Percentiles rank a stretch among this genome's conserved stretches.
Evolutionary conservation across 2,797 vertebrate genomes (phyloP).

Genomic region (Acipenser ruthenus): DNA sequence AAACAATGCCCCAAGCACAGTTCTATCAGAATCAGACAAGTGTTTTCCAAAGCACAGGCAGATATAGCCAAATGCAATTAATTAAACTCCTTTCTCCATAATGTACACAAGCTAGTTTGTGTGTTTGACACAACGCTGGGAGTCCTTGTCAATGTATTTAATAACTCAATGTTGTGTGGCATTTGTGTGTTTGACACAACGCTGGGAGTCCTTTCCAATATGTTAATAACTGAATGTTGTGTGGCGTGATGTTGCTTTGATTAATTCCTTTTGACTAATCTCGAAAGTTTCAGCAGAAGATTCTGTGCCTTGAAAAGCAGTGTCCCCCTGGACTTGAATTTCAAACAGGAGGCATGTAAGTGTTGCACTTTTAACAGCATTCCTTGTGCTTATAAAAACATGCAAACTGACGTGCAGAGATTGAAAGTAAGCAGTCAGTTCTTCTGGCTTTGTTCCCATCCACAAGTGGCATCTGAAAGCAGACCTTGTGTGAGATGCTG

Average conservation of each 20-base stretch:
- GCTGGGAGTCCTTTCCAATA: too few relatives aligned
- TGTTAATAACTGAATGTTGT: background rate
- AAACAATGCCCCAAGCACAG: too few relatives aligned
- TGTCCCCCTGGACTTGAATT: slow-evolving; percentile 6
- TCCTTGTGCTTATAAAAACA: slow-evolving; percentile 58
- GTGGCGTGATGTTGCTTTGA: slow-evolving; percentile 4
- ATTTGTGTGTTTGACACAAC: too few relatives aligned
- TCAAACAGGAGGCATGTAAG: slow-evolving; percentile 17
- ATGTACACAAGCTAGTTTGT: too few relatives aligned
- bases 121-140: too few relatives aligned
- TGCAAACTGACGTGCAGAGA: slow-evolving; percentile 45
- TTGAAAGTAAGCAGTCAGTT: slow-evolving; percentile 52
- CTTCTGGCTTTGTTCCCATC: slow-evolving; percentile 33
- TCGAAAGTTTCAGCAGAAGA: slow-evolving; percentile 11
- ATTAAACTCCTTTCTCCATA: too few relatives aligned
- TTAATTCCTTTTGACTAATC: background rate
- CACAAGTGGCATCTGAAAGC: slow-evolving; percentile 53
- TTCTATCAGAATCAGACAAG: too few relatives aligned
- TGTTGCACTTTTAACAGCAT: slow-evolving; percentile 39
- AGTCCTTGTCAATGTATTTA: too few relatives aligned
- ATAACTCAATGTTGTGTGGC: slow-evolving; percentile 5
- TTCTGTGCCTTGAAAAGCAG: slow-evolving; percentile 6
- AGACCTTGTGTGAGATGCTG: slow-evolving; percentile 46
- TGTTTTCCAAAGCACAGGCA: too few relatives aligned
- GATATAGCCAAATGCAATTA: too few relatives aligned